Percentiles rank a stretch among this genome's conserved stretches.
These are phyloP conservation scores for Camponotus vicinus DNA, from an alignment of 1,140 invertebrate genomes.

Conservation along the genomic window DNA sequence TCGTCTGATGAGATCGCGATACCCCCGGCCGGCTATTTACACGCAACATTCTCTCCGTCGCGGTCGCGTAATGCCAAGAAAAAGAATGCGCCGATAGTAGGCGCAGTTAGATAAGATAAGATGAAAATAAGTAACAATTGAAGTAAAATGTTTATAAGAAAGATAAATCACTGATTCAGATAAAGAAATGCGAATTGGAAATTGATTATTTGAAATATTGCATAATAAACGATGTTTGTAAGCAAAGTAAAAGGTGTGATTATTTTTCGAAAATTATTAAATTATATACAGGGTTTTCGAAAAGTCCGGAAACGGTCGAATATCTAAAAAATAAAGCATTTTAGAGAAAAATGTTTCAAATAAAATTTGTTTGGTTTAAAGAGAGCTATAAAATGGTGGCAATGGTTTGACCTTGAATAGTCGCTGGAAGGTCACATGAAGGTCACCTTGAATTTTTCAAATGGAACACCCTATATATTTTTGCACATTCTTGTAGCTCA, in stretches of 20 bases:
- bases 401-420: too few relatives aligned
- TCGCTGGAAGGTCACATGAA: too few relatives aligned
- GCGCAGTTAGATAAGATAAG: neutral
- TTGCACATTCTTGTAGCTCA: too few relatives aligned
- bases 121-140: neutral
- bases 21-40: neutral
- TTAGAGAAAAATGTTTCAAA: too few relatives aligned
- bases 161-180: neutral
- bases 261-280: neutral
- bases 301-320: too few relatives aligned
- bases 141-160: neutral
- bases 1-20: conserved; percentile 2
- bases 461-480: too few relatives aligned
- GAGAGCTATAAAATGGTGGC: too few relatives aligned
- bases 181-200: neutral
- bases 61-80: conserved; percentile 20
- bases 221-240: neutral
- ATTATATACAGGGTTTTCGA: too few relatives aligned
- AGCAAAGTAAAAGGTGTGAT: neutral
- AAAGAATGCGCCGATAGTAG: neutral
- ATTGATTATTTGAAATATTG: neutral
- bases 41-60: neutral
- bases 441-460: too few relatives aligned
- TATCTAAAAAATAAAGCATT: too few relatives aligned
- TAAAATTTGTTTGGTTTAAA: too few relatives aligned